Evolutionary conservation across 2,797 vertebrate genomes (phyloP).

Genomic region (Pempheris klunzingeri): DNA sequence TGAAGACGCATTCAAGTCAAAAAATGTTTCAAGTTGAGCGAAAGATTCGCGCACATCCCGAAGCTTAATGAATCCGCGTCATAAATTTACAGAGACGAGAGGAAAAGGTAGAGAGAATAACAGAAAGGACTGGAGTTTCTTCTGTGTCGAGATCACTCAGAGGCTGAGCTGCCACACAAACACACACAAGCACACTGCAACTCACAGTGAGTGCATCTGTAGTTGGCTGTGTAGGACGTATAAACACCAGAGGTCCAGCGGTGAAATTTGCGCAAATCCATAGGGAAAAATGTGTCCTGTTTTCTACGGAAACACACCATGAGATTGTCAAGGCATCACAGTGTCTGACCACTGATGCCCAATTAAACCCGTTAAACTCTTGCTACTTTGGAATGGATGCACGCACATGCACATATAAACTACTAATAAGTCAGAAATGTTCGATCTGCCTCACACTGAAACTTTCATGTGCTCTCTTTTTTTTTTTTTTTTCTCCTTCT

Average conservation of each 20-base stretch:
- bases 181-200: background rate
- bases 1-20: too few relatives aligned
- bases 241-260: background rate
- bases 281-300: background rate
- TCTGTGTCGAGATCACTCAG: background rate
- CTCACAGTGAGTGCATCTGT: background rate
- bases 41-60: background rate
- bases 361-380: constrained; percentile 22
- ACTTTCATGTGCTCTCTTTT: constrained; percentile 8
- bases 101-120: background rate
- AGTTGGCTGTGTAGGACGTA: background rate
- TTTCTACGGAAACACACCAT: background rate
- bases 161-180: background rate
- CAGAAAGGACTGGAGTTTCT: background rate
- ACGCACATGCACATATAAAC: background rate
- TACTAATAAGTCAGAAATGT: background rate
- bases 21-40: background rate
- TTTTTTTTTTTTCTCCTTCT: background rate
- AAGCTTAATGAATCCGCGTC: background rate
- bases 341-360: background rate
- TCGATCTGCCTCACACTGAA: constrained; percentile 8
- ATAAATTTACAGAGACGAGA: background rate
- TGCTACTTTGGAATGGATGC: background rate
- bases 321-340: background rate
- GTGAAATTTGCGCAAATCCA: background rate